Base-by-base conservation (phyloP, 2,888 invertebrate genomes). In the Cheilosia variabilis region DNA sequence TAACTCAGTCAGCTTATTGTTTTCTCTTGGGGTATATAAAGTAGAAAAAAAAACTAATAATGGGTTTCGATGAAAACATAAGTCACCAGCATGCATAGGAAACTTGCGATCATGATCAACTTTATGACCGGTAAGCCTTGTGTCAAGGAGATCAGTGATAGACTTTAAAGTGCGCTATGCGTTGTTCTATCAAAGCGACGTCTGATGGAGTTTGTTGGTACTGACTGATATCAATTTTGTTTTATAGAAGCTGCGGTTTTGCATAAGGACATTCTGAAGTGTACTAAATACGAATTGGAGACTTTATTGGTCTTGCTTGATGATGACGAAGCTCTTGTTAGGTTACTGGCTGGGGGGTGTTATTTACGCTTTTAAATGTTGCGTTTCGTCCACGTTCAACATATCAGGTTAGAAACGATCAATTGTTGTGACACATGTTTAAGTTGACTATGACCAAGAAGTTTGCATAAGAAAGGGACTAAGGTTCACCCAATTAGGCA, bases 111-210 rank as follows among this genome's bases (percentile, higher is more conserved):
- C 53, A 45, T 62, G 65, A 80, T 80, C 73, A 73, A 62, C 31
- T 80, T 73, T 80, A 80, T 80, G 52, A 60, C 73, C 73, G 66
- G 52, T 73, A 60, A 66, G 53, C 31, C 79, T 66, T 73, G 60
- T 73, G 65, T 80, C 79, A 80, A 80, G 79, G 79, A 73, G 66
- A 80, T 73, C 79, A 24, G 53, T 73, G 79, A 79, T 79, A 52
- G 53, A 60, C 24, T 66, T 43, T 34, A 62, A 22, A 60, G 58
- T 60, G 41, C 10, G 19, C 22, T 15, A 65, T 24, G 58, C 72
- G 43, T 47, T 57, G 41, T 55, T 34, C 24, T 57, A 9, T 50
- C 10, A 27, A 27, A 47, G 47, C 37, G 22, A 4, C 10, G 7
- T 45, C 37, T 45, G 19, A 15, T 60, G 60, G 72, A 43, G 19